Evolutionary conservation across 1,140 invertebrate genomes (phyloP).

Genomic region (Aporrectodea caliginosa): DNA sequence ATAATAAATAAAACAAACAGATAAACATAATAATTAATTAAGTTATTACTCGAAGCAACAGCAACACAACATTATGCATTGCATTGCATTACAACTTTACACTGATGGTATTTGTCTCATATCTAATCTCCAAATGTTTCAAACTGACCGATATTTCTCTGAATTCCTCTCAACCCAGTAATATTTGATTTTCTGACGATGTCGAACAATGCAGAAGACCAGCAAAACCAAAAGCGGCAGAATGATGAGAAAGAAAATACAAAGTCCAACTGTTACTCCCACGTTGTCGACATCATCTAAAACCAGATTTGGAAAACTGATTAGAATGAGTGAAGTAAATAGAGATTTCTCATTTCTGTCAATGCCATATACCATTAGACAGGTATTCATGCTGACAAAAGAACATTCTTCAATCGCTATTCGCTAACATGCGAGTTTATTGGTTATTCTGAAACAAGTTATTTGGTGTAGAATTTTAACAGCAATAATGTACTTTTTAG

Average conservation of each 20-base stretch:
- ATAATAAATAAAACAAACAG: too few relatives aligned
- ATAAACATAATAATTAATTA: too few relatives aligned
- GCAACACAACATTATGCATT: too few relatives aligned
- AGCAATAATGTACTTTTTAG: too few relatives aligned
- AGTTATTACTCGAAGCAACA: too few relatives aligned
- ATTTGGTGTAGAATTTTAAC: too few relatives aligned
- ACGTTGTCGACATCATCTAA: constrained; percentile 58
- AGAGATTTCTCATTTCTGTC: not conserved
- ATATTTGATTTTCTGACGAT: constrained; percentile 50
- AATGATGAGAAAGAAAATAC: constrained; percentile 70
- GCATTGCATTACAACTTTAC: too few relatives aligned
- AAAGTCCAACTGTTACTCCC: constrained; percentile 62
- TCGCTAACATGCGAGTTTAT: not conserved
- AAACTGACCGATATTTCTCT: constrained; percentile 25
- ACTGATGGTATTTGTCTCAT: too few relatives aligned
- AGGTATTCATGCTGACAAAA: not conserved
- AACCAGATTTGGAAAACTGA: constrained; percentile 5
- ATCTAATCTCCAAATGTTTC: too few relatives aligned
- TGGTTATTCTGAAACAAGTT: too few relatives aligned
- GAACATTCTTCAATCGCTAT: not conserved
- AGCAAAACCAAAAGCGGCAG: constrained; percentile 66
- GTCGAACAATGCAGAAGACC: constrained; percentile 69
- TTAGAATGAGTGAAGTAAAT: constrained; percentile 4
- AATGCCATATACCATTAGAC: too few relatives aligned
- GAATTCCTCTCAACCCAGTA: constrained; percentile 31